Evolutionary conservation across 2,113 vertebrate species (phyloP).

Genomic region (Heterotilapia buettikoferi): DNA sequence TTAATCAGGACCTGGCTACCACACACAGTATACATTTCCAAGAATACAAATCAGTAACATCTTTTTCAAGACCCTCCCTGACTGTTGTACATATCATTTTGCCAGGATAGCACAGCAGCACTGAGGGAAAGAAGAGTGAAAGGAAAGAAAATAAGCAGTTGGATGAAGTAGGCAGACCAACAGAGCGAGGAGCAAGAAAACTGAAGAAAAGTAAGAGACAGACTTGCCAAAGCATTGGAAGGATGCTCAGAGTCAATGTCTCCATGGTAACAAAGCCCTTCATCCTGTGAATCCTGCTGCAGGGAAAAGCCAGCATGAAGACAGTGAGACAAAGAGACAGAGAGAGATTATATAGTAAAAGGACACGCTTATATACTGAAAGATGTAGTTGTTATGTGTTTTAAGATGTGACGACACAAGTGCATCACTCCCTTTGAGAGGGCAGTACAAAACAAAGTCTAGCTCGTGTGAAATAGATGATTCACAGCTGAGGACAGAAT

Average conservation of each 20-base stretch:
- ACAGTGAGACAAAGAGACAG: constrained; percentile 12
- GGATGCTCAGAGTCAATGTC: constrained; percentile 81
- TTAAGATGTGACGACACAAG: neutral
- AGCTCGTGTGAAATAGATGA: rapidly evolving
- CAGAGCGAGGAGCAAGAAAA: neutral
- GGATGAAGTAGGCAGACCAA: constrained; percentile 4
- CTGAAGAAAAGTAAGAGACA: neutral
- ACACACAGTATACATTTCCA: neutral
- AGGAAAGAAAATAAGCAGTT: neutral
- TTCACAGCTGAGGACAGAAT: neutral
- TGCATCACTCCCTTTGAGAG: rapidly evolving
- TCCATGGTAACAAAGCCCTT: constrained; percentile 81
- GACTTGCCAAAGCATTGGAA: constrained; percentile 80
- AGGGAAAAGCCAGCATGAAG: constrained; percentile 59
- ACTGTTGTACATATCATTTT: neutral
- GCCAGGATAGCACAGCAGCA: neutral
- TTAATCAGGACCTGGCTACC: neutral
- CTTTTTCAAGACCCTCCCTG: neutral
- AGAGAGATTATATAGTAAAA: neutral
- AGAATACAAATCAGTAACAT: neutral
- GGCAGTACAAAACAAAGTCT: rapidly evolving
- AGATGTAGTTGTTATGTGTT: neutral
- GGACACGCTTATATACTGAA: neutral
- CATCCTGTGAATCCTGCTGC: constrained; percentile 79
- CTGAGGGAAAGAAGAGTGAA: neutral